Evolutionary conservation across 2,797 vertebrate genomes (phyloP), one percentile per base, ranked within the genome.

Genomic region (Pygocentrus nattereri): DNA sequence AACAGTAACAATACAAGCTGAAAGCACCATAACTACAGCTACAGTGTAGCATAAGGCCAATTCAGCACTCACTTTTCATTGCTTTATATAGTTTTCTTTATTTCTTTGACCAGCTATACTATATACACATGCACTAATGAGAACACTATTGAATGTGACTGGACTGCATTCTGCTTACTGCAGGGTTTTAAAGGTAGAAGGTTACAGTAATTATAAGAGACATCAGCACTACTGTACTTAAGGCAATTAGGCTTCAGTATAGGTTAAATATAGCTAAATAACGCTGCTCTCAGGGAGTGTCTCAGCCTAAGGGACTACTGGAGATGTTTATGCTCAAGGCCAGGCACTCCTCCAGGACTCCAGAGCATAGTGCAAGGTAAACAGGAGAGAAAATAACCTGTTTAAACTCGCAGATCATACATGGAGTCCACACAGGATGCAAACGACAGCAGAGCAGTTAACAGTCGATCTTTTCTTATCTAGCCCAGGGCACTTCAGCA

Each of bases 151-250:
- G n/a, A 31, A 30, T 52, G 49, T 62, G 19, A 41, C 8, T 31
- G 71, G 74, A 82, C 79, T 72, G 62, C 49, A 31, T 64, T 78
- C 62, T 77, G 80, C 49, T 79, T 47, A 76, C 70, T 49, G 44
- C 62, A 74, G 62, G 38, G 41, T 59, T 34, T 69, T 58, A 78
- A 56, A 70, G 59, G 81, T 56, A 68, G 31, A 34, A 78, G 56
- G 74, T 75, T 75, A 75, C 64, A 65, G 65, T 85, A 70, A 78
- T 81, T 61, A 79, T 56, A 65, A 64, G 44, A 76, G 56, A 79
- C 72, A 83, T 70, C 72, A 80, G 64, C 65, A 76, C 67, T 58
- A 25, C 56, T 80, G 78, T 80, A 80, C 67, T 65, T 72, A 67
- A 62, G 54, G 73, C 58, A 79, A 61, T 81, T 49, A 72, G 58